These are phyloP conservation scores for Halcyon smyrnensis DNA, from an alignment of 2,797 vertebrate species.

Conservation along the genomic window DNA sequence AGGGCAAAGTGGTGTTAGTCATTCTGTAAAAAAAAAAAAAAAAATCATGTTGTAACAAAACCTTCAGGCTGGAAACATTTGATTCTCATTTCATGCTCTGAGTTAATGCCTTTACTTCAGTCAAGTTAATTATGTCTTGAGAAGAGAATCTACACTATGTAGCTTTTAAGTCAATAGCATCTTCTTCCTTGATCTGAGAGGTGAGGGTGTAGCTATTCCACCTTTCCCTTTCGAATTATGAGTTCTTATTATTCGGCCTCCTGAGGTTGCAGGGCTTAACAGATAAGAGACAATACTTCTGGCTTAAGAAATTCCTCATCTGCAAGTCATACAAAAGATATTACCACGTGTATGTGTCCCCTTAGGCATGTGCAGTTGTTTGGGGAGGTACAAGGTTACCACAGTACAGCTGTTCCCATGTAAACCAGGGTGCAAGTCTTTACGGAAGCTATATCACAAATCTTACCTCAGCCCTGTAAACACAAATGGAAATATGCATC, in stretches of 20 bases:
- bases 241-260: not conserved
- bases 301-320: not conserved
- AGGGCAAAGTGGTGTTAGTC: not conserved
- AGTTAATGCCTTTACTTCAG: slow-evolving; percentile 8
- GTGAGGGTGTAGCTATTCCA: not conserved
- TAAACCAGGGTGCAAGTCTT: not conserved
- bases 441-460: not conserved
- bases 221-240: not conserved
- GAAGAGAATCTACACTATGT: not conserved
- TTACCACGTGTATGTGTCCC: not conserved
- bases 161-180: not conserved
- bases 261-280: not conserved
- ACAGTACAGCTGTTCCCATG: not conserved
- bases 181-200: not conserved
- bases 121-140: not conserved
- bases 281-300: not conserved
- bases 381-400: not conserved
- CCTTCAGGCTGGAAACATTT: not conserved
- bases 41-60: not conserved
- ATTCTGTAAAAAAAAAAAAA: not conserved
- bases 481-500: not conserved
- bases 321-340: not conserved
- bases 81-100: not conserved
- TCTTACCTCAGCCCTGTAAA: not conserved
- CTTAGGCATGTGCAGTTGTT: not conserved